Base-by-base conservation (phyloP, 2,113 vertebrate genomes). In the Corythornis cristatus region DNA sequence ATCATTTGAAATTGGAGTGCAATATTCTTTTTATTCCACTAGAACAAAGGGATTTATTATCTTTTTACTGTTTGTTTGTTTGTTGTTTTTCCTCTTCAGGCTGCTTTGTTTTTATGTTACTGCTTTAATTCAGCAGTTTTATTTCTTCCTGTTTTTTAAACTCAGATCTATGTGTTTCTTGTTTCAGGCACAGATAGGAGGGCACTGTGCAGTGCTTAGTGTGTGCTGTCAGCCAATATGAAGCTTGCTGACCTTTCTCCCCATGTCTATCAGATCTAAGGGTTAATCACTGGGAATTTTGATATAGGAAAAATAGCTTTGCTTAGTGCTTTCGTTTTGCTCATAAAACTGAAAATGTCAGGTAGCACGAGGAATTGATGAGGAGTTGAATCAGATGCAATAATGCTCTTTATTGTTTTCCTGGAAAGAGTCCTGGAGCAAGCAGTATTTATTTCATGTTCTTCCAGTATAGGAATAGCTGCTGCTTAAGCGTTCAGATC, bases 21-120 rank as follows among this genome's bases (percentile, higher is more conserved):
- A 23, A 40, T 70, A 45, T 21, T 88, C 72, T 86, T 67, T 64
- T 67, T 64, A 57, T 90, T 35, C 71, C 89, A 93, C 88, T 91
- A 90, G 76, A 95, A 89, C 95, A 97, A 96, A 97, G 97, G 97
- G 95, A 97, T 97, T 97, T 96, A 93, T 61, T 91, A 61, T 88
- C 93, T 93, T 84, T 86, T 86, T 71, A 88, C 83, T 96, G 92
- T 37, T 83, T 95, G 78, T 35, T 50, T 50, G 37, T 42, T 40
- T 81, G 45, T 45, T 45, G 14, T 89, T 95, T 91, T 90, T 74
- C 77, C 80, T 91, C 90, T 95, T 92, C 94, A 95, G 92, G 86
- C 95, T 90, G 88, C 92, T 94, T 95, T 93, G 68, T 79, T 95
- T 95, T 85, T 90, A 48, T 11, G 83, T 96, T 93, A 91, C 21